Evolutionary conservation across 2,888 invertebrate genomes (phyloP).

Genomic region (Exephanes ischioxanthus): DNA sequence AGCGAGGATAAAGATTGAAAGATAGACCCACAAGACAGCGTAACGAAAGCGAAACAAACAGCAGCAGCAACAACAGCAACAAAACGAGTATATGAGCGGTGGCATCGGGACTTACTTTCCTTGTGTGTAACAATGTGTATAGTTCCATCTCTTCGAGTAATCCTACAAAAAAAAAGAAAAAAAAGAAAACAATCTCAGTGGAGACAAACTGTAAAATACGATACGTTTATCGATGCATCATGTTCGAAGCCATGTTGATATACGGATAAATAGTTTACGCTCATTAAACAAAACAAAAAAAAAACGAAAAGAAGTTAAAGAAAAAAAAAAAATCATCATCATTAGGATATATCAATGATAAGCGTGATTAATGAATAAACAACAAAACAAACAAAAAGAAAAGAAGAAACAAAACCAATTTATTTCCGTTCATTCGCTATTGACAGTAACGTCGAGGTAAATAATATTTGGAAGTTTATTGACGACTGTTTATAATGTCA

Average conservation of each 20-base stretch:
- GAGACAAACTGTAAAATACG: constrained; percentile 61
- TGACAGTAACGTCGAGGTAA: constrained; percentile 70
- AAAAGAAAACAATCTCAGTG: constrained; percentile 25
- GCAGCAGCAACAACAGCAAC: constrained; percentile 45
- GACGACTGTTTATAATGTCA: constrained; percentile 64
- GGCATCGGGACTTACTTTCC: constrained; percentile 80
- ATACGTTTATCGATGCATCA: constrained; percentile 57
- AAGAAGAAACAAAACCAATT: constrained; percentile 46
- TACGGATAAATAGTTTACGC: constrained; percentile 52
- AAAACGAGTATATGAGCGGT: constrained; percentile 70
- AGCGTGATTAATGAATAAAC: constrained; percentile 47
- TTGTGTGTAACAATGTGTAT: constrained; percentile 72
- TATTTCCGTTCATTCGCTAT: constrained; percentile 73
- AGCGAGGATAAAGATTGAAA: constrained; percentile 8
- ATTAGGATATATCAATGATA: constrained; percentile 35
- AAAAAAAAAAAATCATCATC: constrained; percentile 33
- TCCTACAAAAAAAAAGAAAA: constrained; percentile 53
- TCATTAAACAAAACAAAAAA: constrained; percentile 31
- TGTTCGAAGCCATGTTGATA: constrained; percentile 62
- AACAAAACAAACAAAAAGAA: constrained; percentile 29
- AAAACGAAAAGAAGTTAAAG: neutral
- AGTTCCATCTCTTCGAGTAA: constrained; percentile 76
- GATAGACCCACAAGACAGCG: constrained; percentile 1
- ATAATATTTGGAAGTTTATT: constrained; percentile 69
- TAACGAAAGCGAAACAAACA: constrained; percentile 27